Base-by-base conservation (phyloP, 2,888 invertebrate genomes). In the Drosophila ezoana region DNA sequence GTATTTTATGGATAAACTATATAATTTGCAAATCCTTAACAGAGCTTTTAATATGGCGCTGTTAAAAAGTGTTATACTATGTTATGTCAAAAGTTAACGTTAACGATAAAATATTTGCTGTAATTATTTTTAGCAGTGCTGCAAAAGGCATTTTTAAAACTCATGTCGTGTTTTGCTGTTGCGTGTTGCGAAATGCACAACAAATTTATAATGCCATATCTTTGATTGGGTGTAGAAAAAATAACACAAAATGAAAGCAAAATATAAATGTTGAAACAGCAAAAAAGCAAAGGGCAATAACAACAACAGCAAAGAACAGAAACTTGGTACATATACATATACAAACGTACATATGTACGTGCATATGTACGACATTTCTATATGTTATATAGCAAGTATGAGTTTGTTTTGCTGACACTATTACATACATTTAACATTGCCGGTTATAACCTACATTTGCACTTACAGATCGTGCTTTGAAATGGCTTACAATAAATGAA, bases 231-330 rank as follows among this genome's bases (percentile, higher is more conserved):
- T 45, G 41, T 45, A 16, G 49, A 54, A 28, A 44, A 47, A 16
- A 51, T 8, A 44, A 44, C 37, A 23, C 35, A 44, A 58, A 49
- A 44, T 58, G 10, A 65, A 70, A 65, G 38, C 57, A 13, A 53
- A 53, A 62, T 28, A 58, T 59, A 79, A 79, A 70, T 79, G 76
- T 72, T 70, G 79, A 78, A 76, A 62, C 76, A 66, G 69, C 79
- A 72, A 40, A 72, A 66, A 48, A 37, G 23, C 18, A 69, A 73
- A 61, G 52, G 47, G 69, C 69, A 68, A 47, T 33, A 48, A 43
- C 41, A 62, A 63, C 49, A 62, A 63, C 49, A 66, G 56, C 44
- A 65, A 49, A 68, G 43, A 54, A 28, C 13, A 54, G n/a, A 32
- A 41, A 51, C 53, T 58, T 49, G 41, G 3, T 59, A 51, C 45